phyloP scores from a whole-genome alignment of 2,797 vertebrate species.

The Xenopus petersii region DNA sequence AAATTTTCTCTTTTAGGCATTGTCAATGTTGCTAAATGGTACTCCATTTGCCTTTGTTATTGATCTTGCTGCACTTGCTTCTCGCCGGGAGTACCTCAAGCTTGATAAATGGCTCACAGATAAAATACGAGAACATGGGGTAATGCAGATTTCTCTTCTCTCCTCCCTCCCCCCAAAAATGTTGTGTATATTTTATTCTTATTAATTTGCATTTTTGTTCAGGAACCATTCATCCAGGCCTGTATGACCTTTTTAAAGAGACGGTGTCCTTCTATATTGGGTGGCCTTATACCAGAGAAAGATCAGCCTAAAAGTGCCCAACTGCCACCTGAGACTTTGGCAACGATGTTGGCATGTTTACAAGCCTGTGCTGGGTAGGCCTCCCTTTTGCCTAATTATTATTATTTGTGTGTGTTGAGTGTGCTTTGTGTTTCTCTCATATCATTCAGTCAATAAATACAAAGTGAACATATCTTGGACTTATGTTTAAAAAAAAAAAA shows the following conservation, averaged over 20 bases:
- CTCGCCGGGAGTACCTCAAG: slow-evolving; percentile 99
- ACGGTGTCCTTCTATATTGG: slow-evolving; percentile 96
- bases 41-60: slow-evolving; percentile 99
- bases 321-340: slow-evolving; percentile 94
- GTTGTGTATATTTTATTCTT: no score
- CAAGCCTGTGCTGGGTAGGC: slow-evolving; percentile 93
- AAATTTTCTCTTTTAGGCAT: slow-evolving; percentile 73
- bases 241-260: slow-evolving; percentile 98
- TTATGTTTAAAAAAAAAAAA: no score
- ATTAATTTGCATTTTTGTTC: neutral
- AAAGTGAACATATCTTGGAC: no score
- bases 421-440: no score
- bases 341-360: slow-evolving; percentile 94
- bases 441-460: no score
- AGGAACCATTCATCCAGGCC: slow-evolving; percentile 98
- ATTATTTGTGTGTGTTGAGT: no score
- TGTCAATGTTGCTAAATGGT: slow-evolving; percentile 99
- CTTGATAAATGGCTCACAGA: slow-evolving; percentile 99
- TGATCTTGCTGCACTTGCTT: slow-evolving; percentile 99
- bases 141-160: slow-evolving; percentile 66
- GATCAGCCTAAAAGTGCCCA: slow-evolving; percentile 98
- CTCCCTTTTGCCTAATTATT: no score
- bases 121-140: slow-evolving; percentile 98
- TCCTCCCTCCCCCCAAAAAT: slow-evolving; percentile 22
- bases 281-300: slow-evolving; percentile 94